Base-by-base conservation (phyloP, 1,140 invertebrate species). In the Hesperophylax magnus region DNA sequence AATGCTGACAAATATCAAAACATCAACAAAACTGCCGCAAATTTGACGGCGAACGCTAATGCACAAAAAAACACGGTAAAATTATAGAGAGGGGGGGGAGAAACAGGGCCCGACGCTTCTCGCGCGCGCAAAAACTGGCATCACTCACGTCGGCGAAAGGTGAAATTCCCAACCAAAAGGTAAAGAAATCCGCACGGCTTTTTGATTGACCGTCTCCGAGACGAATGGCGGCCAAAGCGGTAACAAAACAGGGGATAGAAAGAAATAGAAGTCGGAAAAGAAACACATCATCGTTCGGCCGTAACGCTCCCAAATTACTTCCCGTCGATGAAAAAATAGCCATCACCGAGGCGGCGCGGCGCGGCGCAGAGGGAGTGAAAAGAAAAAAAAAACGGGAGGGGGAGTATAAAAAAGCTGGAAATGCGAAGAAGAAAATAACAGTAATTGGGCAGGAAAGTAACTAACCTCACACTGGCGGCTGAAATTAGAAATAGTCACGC, bases 391-490 rank as follows among this genome's bases (percentile, higher is more conserved):
- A 18, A 17, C 2, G 56, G 3, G 39, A n/a, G 58, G 52, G 39
- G 52, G 27, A 34, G 18, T 47, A 60, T 17, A 75, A 81, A 47
- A 69, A 53, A 74, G 72, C 39, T 39, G 74, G 67, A 79, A 79
- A 71, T 53, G 56, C 74, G 78, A 79, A 72, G 54, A 78, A 74
- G 58, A 75, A 76, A 82, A 82, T 82, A 80, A 82, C 81, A 72
- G 81, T 82, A 82, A 82, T 82, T 82, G 80, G 81, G 76, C 56
- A 78, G 60, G 72, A 77, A 63, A 77, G 78, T 80, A 77, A 82
- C 81, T 77, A 82, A 80, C 76, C 76, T 78, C 76, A 78, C 76
- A 67, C 65, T 47, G 56, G 78, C 72, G 60, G 24, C 74, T 15
- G 61, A 54, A 77, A 77, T 77, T 72, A 61, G 60, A 78, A 27